Conservation (phyloP, 92 coral and sea anemone species). For the Pocillopora grandis region DNA sequence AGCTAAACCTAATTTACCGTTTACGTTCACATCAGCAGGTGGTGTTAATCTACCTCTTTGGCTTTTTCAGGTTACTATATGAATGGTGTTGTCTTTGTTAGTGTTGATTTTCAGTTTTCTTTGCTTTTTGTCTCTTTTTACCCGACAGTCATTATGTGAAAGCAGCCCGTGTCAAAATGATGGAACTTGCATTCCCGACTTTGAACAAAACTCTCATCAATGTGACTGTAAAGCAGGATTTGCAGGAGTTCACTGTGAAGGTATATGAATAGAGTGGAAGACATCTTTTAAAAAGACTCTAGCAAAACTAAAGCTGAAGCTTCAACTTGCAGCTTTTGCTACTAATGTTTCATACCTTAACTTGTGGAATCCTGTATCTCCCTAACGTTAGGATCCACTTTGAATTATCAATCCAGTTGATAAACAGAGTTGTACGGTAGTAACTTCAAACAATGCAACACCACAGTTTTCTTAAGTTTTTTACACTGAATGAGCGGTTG, state of each 20-base stretch:
- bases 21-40: no score
- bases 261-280: neutral
- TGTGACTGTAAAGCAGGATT: conserved; percentile 1
- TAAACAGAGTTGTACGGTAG: no score
- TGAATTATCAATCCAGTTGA: no score
- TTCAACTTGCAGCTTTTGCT: no score
- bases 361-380: no score
- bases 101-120: neutral
- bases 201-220: conserved; percentile 2
- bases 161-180: conserved; percentile 1
- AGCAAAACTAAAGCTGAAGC: no score
- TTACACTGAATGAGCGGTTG: no score
- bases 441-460: no score
- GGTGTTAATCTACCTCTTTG: neutral
- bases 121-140: neutral
- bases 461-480: no score
- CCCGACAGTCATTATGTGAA: neutral
- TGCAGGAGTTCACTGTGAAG: neutral
- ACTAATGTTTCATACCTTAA: no score
- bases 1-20: no score
- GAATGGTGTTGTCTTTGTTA: neutral
- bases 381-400: no score
- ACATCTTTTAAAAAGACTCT: neutral
- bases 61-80: neutral
- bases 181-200: conserved; percentile 5